Evolutionary conservation across 2,888 invertebrate species (phyloP), one percentile per base, ranked within the genome.

Genomic region (Venusia cambrica): DNA sequence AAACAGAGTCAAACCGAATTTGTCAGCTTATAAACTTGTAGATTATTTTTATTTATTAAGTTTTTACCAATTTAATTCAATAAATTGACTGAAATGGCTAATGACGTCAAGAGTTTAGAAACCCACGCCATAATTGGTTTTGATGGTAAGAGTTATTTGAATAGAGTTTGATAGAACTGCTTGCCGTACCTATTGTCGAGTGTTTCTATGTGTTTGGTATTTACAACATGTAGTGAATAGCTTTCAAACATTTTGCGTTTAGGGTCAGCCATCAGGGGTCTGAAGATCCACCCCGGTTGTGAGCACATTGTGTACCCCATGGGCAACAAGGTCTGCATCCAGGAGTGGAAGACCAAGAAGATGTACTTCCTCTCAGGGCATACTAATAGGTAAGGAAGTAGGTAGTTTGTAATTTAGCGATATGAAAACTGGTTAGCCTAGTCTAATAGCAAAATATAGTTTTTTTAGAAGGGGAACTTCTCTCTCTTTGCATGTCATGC

Each of bases 331-430:
- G 90, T 95, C 2, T 90, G 92, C 24, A 90, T 95, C 28, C 91
- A 92, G 48, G 87, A 92, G 38, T 90, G 92, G 81, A 83, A 83
- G 28, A 90, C 90, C 0, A 93, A 93, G 59, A 88, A 90, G 54
- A 95, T 95, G 80, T 73, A 78, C 35, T 95, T 95, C 68, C 87
- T 96, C 11, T 89, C 90, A 9, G 96, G 95, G 0, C 96, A 96
- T 57, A 91, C 93, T 0, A 94, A 95, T 69, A 40, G 40, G 40
- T 4, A 13, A 15, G 7, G 1, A 2, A 6, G 5, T 22, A 18
- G 17, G 2, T n/a, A n/a, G n/a, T n/a, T n/a, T n/a, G n/a, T n/a
- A n/a, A n/a, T n/a, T n/a, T n/a, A n/a, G n/a, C n/a, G n/a, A n/a
- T n/a, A n/a, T n/a, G n/a, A n/a, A n/a, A n/a, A n/a, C n/a, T n/a